These are phyloP conservation scores for Euphydryas editha DNA, from an alignment of 2,888 invertebrate genomes.

Conservation along the genomic window DNA sequence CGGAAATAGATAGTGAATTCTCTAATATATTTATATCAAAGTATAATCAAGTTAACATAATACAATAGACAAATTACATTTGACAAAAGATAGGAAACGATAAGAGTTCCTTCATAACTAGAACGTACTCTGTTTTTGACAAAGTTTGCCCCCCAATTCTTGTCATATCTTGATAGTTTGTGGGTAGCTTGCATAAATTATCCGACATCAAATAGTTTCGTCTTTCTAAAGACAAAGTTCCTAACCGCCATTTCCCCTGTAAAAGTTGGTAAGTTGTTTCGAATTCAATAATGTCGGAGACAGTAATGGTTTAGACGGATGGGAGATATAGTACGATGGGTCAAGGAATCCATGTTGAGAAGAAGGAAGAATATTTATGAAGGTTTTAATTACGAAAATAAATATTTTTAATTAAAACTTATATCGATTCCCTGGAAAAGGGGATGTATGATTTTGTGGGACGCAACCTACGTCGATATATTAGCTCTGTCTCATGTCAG, in stretches of 20 bases:
- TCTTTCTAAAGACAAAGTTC: constrained; percentile 42
- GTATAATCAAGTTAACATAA: constrained; percentile 14
- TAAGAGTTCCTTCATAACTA: constrained; percentile 25
- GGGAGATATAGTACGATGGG: neutral
- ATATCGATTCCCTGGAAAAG: too few species aligned
- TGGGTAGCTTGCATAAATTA: constrained; percentile 43
- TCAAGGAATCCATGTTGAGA: constrained; percentile 1
- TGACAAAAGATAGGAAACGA: constrained; percentile 22
- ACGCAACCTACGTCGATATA: too few species aligned
- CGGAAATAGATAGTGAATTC: neutral
- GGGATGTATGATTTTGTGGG: too few species aligned
- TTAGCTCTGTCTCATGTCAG: too few species aligned
- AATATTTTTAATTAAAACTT: too few species aligned
- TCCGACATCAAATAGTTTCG: constrained; percentile 46
- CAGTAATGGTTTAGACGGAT: constrained; percentile 9
- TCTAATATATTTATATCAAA: neutral
- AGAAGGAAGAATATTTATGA: too few species aligned
- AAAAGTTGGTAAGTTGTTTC: constrained; percentile 44
- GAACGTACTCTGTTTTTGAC: constrained; percentile 37
- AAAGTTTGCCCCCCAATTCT: constrained; percentile 35
- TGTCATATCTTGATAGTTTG: constrained; percentile 41
- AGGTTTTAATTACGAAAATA: too few species aligned
- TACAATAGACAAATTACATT: constrained; percentile 26
- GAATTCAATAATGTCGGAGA: constrained; percentile 42
- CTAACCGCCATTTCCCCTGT: constrained; percentile 39